Evolutionary conservation across 2,797 vertebrate species (phyloP).

Genomic region (Darevskia nairensis): DNA sequence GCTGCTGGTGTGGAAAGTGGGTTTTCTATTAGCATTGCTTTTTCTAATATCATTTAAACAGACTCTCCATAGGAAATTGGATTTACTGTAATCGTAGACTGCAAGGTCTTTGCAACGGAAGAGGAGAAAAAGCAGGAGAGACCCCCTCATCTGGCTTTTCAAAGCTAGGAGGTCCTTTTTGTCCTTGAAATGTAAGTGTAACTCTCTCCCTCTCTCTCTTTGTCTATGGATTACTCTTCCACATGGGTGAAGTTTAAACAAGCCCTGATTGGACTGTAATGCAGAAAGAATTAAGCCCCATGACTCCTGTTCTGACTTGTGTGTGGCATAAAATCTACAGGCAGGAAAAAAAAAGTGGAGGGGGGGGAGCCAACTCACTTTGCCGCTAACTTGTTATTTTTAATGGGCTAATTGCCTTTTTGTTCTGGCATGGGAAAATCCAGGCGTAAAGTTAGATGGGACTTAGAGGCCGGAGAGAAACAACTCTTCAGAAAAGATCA

Average conservation of each 20-base stretch:
- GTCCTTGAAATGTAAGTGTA: constrained; percentile 52
- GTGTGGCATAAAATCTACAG: neutral
- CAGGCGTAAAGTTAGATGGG: neutral
- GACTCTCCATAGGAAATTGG: constrained; percentile 21
- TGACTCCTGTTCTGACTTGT: constrained; percentile 33
- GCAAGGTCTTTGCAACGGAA: neutral
- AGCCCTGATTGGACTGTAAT: constrained; percentile 36
- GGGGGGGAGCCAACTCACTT: constrained; percentile 11
- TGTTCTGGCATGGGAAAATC: constrained; percentile 36
- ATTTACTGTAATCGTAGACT: neutral
- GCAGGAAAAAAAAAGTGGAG: too few species aligned
- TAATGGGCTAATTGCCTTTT: constrained; percentile 51
- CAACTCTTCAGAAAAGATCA: neutral
- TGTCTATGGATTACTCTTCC: constrained; percentile 60
- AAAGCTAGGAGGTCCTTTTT: constrained; percentile 8
- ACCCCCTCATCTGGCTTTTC: constrained; percentile 17
- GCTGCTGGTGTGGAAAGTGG: constrained; percentile 14
- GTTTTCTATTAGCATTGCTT: neutral
- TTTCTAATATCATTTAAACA: constrained; percentile 38
- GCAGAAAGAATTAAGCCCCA: constrained; percentile 54
- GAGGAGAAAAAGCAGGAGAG: neutral
- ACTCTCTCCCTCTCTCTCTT: constrained; percentile 40
- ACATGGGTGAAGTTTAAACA: constrained; percentile 49
- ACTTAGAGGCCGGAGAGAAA: neutral
- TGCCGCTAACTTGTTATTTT: constrained; percentile 36